A percentile compares a stretch with the other conserved stretches of the same genome.
Evolutionary conservation across 2,113 vertebrate genomes (phyloP).

Genomic region (Platycercus adscitus): DNA sequence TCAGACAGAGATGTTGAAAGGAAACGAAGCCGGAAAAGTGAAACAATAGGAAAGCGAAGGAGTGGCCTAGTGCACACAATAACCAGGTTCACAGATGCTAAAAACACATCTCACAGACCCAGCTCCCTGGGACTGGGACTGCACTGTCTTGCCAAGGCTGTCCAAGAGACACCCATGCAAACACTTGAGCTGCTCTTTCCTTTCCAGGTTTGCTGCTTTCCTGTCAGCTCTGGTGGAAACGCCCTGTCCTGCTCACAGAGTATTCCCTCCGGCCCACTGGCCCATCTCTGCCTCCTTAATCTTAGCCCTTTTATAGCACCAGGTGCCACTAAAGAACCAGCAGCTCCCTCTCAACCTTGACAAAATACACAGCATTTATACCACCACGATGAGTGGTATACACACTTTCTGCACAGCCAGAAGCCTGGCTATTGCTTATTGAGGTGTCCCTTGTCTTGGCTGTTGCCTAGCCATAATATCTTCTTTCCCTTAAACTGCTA

Average conservation of each 20-base stretch:
- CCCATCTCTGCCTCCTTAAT: neutral
- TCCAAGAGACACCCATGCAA: neutral
- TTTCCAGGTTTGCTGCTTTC: neutral
- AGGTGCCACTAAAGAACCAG: neutral
- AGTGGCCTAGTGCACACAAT: slow-evolving; percentile 9
- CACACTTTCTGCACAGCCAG: neutral
- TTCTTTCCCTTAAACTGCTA: neutral
- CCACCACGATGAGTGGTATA: neutral
- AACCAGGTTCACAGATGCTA: slow-evolving; percentile 41
- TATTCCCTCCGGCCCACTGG: neutral
- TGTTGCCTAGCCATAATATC: neutral
- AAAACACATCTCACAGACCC: neutral
- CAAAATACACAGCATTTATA: neutral
- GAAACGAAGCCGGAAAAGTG: slow-evolving; percentile 52
- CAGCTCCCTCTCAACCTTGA: neutral
- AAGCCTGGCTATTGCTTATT: neutral
- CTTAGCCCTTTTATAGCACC: neutral
- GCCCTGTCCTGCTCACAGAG: neutral
- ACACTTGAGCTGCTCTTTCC: neutral
- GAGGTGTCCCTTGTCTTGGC: neutral
- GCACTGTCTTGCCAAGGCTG: neutral
- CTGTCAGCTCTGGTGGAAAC: neutral
- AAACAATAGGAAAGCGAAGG: slow-evolving; percentile 57
- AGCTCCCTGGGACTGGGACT: neutral
- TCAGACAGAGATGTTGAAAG: slow-evolving; percentile 39